Evolutionary conservation across 2,797 vertebrate species (phyloP).

Genomic region (Syncerus caffer): DNA sequence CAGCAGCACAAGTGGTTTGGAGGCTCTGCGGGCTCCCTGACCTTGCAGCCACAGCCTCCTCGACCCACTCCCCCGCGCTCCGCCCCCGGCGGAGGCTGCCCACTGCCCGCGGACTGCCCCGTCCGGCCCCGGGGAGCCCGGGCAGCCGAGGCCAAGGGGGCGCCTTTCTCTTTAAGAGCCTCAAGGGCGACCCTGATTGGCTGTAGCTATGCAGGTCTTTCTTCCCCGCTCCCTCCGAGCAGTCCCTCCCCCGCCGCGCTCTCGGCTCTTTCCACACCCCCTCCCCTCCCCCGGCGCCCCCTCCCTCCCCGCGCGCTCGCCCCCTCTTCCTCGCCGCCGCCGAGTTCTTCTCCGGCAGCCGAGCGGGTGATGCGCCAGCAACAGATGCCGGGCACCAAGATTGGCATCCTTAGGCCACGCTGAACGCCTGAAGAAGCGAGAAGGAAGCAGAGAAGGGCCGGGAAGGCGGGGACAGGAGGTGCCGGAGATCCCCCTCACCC

Average conservation of each 20-base stretch:
- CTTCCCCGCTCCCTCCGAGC: background rate
- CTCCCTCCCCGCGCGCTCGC: background rate
- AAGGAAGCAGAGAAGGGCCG: background rate
- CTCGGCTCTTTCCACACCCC: background rate
- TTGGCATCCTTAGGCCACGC: background rate
- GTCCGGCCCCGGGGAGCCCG: fast-evolving
- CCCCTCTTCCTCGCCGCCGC: slow-evolving; percentile 41
- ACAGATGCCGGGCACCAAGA: slow-evolving; percentile 64
- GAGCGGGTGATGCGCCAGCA: slow-evolving; percentile 33
- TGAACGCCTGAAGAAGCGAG: background rate
- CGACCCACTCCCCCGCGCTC: background rate
- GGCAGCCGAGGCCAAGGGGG: background rate
- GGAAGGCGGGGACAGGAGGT: background rate
- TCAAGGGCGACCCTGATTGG: slow-evolving; percentile 71
- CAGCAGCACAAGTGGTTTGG: background rate
- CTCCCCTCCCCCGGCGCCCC: background rate
- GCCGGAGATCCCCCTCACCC: background rate
- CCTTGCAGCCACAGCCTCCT: background rate
- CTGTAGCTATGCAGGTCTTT: slow-evolving; percentile 76
- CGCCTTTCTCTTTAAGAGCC: slow-evolving; percentile 60
- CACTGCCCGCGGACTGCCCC: background rate
- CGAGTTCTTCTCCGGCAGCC: background rate
- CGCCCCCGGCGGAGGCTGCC: background rate
- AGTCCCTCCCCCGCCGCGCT: background rate
- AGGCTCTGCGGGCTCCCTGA: background rate